Evolutionary conservation across 2,113 vertebrate genomes (phyloP).

Genomic region (Albula glossodonta): DNA sequence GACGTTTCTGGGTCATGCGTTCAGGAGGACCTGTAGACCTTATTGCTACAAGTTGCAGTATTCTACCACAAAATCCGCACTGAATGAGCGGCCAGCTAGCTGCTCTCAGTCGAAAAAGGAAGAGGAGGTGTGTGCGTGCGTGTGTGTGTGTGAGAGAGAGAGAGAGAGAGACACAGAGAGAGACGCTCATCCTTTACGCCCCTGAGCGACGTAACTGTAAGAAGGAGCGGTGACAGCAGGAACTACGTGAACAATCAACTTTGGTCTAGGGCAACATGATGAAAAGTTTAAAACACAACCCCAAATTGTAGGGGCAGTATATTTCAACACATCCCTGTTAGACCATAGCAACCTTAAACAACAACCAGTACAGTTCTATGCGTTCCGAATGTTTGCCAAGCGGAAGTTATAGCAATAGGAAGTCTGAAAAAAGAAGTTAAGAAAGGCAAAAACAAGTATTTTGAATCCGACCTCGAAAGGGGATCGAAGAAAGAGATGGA

Average conservation of each 20-base stretch:
- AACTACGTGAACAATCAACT: background rate
- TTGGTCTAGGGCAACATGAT: background rate
- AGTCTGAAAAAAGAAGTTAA: constrained; percentile 51
- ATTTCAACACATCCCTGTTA: background rate
- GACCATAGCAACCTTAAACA: constrained; percentile 15
- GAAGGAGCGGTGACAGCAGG: constrained; percentile 20
- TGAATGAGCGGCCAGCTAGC: background rate
- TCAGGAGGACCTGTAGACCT: too few species aligned
- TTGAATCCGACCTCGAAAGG: constrained; percentile 17
- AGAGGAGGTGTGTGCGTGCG: background rate
- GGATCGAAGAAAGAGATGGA: constrained; percentile 59
- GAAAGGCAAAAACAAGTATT: constrained; percentile 45
- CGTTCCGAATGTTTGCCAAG: constrained; percentile 27
- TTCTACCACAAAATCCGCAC: background rate
- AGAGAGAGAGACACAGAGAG: background rate
- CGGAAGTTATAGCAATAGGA: constrained; percentile 58
- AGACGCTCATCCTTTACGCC: background rate
- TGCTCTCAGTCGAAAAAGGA: background rate
- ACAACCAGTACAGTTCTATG: background rate
- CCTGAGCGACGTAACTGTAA: background rate
- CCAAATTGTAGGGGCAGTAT: background rate
- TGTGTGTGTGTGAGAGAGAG: background rate
- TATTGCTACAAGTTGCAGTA: background rate
- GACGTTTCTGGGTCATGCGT: too few species aligned
- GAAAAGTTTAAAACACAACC: background rate